Conservation (phyloP, 2,888 invertebrate genomes). For the Amiota mariae region DNA sequence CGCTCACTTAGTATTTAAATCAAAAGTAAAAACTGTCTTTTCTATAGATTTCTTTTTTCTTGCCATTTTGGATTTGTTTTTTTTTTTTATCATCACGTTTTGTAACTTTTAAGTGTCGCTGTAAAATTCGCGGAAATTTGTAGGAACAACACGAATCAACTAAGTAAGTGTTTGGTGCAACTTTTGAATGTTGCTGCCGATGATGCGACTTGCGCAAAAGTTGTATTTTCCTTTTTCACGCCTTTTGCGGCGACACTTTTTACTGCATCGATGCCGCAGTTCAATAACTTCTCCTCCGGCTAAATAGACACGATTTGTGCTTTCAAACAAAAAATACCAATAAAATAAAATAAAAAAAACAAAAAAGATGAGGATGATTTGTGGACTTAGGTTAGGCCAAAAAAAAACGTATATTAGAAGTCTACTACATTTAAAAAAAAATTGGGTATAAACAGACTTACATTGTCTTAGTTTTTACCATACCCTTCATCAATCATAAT, state of each 20-base stretch:
- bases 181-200: not conserved
- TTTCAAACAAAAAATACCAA: no score
- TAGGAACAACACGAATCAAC: constrained; percentile 17
- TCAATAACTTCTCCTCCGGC: constrained; percentile 18
- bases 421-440: not conserved
- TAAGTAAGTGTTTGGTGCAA: not conserved
- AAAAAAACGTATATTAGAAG: not conserved
- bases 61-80: not conserved
- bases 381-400: constrained; percentile 6
- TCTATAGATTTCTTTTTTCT: not conserved
- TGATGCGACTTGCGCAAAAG: constrained; percentile 2
- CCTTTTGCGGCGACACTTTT: constrained; percentile 16
- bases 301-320: constrained; percentile 20
- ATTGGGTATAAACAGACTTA: no score
- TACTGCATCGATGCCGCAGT: constrained; percentile 11
- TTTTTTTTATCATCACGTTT: constrained; percentile 22
- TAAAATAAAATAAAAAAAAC: constrained; percentile 22
- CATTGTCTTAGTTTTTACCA: no score
- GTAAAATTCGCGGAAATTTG: constrained; percentile 25
- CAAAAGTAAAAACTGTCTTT: constrained; percentile 23
- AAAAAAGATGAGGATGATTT: constrained; percentile 36
- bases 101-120: constrained; percentile 16
- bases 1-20: constrained; percentile 11
- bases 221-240: constrained; percentile 28
- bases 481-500: no score